A percentile compares a stretch with the other conserved stretches of the same genome.
Conservation (phyloP, 2,113 vertebrate genomes). For the Bujurquina vittata region DNA sequence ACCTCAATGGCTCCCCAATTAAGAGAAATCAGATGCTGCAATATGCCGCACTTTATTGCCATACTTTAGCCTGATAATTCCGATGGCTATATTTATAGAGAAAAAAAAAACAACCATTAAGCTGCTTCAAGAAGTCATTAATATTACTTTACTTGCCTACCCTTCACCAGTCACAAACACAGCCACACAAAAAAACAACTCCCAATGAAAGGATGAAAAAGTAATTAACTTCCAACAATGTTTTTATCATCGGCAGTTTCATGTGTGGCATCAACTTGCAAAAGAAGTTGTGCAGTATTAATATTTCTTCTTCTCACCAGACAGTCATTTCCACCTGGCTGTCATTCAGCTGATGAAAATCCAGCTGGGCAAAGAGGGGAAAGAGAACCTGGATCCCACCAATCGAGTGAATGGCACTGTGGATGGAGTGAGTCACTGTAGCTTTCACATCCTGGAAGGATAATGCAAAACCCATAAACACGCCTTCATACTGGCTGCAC, state of each 20-base stretch:
- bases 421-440: slow-evolving; percentile 96
- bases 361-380: slow-evolving; percentile 94
- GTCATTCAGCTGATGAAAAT: slow-evolving; percentile 89
- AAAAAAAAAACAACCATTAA: background rate
- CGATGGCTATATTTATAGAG: background rate
- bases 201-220: background rate
- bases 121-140: background rate
- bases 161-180: background rate
- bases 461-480: background rate
- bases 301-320: slow-evolving; percentile 77
- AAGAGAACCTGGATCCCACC: slow-evolving; percentile 97
- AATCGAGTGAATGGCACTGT: slow-evolving; percentile 96
- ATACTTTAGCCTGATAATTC: background rate
- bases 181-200: background rate
- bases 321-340: slow-evolving; percentile 91
- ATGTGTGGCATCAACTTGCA: background rate
- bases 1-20: background rate
- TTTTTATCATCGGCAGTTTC: background rate
- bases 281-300: background rate
- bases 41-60: background rate
- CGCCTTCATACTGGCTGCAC: background rate
- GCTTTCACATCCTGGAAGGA: slow-evolving; percentile 91
- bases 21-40: background rate
- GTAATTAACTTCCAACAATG: background rate
- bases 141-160: background rate